phyloP scores from a whole-genome alignment of 2,888 invertebrate genomes.

The Neocrepidodera transversa region DNA sequence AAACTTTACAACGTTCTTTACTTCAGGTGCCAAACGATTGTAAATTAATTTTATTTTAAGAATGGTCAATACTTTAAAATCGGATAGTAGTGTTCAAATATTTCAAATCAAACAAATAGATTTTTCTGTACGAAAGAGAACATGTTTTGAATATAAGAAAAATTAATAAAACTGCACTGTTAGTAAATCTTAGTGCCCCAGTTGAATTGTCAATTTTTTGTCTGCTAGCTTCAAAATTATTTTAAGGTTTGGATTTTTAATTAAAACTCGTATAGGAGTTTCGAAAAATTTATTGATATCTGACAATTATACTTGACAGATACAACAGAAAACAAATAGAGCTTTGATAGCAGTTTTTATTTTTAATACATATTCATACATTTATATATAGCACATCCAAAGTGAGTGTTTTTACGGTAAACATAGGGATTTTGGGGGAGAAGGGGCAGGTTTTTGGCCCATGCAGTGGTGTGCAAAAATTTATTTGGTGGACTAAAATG shows the following conservation, averaged over 20 bases:
- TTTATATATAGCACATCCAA: slow-evolving; percentile 64
- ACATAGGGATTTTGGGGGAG: slow-evolving; percentile 51
- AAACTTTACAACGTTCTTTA: too few species aligned
- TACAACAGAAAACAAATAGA: slow-evolving; percentile 63
- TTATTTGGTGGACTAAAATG: slow-evolving; percentile 55
- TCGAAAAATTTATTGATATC: slow-evolving; percentile 62
- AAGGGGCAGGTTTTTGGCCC: slow-evolving; percentile 53
- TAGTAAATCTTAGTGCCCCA: too few species aligned
- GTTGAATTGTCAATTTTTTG: too few species aligned
- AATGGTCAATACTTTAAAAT: too few species aligned
- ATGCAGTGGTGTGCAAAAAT: slow-evolving; percentile 58
- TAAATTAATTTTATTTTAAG: too few species aligned
- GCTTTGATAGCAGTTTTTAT: slow-evolving; percentile 62
- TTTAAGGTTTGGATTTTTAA: background rate
- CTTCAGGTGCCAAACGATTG: too few species aligned
- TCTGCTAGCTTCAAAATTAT: too few species aligned
- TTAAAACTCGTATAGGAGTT: slow-evolving; percentile 43
- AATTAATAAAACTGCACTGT: too few species aligned
- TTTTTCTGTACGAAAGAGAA: too few species aligned
- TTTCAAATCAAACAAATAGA: too few species aligned
- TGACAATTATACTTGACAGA: slow-evolving; percentile 61
- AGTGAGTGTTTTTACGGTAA: slow-evolving; percentile 60
- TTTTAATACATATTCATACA: slow-evolving; percentile 63
- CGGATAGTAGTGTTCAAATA: too few species aligned
- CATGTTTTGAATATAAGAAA: too few species aligned